phyloP scores from a whole-genome alignment of 2,113 vertebrate species.

The Hippocampus comes region DNA sequence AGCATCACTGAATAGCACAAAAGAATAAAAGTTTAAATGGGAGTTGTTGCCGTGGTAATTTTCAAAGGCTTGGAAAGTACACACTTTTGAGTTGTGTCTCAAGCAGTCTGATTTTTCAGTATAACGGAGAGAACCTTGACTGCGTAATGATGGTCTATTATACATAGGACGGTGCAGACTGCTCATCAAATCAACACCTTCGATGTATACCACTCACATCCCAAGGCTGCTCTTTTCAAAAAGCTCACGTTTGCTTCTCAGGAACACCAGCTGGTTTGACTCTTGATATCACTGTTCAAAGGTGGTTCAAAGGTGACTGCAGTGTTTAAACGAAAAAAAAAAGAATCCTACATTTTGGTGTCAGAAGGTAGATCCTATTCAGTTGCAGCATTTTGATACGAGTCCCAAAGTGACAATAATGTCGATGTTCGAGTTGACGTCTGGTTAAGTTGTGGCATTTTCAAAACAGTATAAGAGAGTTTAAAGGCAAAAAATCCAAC shows the following conservation, averaged over 20 bases:
- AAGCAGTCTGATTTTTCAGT: neutral
- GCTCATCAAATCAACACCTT: neutral
- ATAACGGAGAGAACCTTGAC: neutral
- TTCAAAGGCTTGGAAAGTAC: neutral
- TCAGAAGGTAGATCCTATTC: neutral
- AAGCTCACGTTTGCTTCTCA: neutral
- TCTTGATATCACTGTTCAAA: neutral
- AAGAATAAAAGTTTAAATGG: neutral
- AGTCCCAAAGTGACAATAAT: neutral
- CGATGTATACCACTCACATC: neutral
- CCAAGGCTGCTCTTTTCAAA: neutral
- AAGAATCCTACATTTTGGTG: neutral
- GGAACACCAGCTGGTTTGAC: neutral
- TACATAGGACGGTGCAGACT: neutral
- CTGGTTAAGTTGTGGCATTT: neutral
- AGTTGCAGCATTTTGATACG: neutral
- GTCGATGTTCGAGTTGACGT: neutral
- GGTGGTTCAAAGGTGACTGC: neutral
- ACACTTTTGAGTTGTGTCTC: neutral
- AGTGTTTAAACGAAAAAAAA: neutral
- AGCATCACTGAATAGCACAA: neutral
- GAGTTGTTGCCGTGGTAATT: neutral
- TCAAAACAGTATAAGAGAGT: too few species aligned
- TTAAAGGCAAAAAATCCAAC: too few species aligned
- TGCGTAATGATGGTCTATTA: neutral